These are phyloP conservation scores for Microcebus ravelobensis DNA, from an alignment of 2,113 vertebrate genomes.

Conservation along the genomic window DNA sequence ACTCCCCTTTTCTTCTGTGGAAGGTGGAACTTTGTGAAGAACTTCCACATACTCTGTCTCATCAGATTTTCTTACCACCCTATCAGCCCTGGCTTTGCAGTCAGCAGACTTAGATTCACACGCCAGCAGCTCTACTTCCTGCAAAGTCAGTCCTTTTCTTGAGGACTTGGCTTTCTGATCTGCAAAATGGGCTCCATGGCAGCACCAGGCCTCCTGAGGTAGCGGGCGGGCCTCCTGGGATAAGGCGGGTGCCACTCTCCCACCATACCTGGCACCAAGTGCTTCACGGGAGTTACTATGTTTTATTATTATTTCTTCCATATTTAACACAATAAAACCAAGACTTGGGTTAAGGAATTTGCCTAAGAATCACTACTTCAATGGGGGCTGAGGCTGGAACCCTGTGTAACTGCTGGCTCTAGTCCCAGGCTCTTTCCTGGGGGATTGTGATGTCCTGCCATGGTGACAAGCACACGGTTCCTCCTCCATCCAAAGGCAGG, in stretches of 20 bases:
- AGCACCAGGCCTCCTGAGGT: not conserved
- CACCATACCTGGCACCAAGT: too few relatives aligned
- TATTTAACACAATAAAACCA: not conserved
- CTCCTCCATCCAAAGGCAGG: not conserved
- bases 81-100: not conserved
- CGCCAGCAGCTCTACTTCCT: not conserved
- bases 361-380: not conserved
- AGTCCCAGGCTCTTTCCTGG: not conserved
- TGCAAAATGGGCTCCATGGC: not conserved
- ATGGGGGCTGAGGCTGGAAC: not conserved
- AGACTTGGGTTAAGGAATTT: not conserved
- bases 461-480: not conserved
- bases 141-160: not conserved
- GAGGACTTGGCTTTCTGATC: not conserved
- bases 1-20: not conserved
- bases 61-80: not conserved
- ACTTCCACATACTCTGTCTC: not conserved
- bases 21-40: not conserved
- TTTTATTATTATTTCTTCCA: not conserved
- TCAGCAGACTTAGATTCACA: not conserved
- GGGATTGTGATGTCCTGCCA: not conserved
- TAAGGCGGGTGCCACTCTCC: not conserved
- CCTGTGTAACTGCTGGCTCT: not conserved
- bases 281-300: not conserved
- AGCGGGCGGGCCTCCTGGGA: accelerated